phyloP scores from a whole-genome alignment of 1,140 invertebrate species.

The Achatina immaculata region DNA sequence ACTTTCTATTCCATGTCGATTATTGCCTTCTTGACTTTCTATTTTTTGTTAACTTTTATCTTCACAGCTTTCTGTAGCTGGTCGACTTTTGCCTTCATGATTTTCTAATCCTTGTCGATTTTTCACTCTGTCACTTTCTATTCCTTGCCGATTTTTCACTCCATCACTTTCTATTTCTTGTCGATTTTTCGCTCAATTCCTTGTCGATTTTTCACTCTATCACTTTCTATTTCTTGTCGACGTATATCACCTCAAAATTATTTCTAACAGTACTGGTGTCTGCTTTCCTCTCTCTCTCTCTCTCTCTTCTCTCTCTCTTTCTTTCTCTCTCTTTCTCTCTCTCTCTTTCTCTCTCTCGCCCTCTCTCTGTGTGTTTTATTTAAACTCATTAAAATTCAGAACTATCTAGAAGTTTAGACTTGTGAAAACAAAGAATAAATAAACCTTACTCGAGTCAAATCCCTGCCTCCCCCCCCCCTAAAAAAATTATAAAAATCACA shows the following conservation, averaged over 20 bases:
- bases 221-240: background rate
- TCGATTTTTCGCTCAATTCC: background rate
- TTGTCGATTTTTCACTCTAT: background rate
- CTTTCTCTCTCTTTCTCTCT: background rate
- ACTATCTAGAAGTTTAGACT: too few species aligned
- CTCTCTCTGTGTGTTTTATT: background rate
- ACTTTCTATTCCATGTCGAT: background rate
- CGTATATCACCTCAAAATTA: conserved; percentile 12
- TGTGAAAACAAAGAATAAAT: too few species aligned
- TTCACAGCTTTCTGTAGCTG: background rate
- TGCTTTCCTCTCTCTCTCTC: conserved; percentile 14
- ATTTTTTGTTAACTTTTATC: too few species aligned
- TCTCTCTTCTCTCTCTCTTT: background rate
- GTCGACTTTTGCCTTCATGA: background rate
- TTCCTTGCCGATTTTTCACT: background rate
- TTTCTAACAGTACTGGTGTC: background rate
- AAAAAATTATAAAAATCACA: too few species aligned
- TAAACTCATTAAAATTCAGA: background rate
- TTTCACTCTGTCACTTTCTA: background rate
- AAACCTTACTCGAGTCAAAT: too few species aligned
- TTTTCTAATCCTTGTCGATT: conserved; percentile 14
- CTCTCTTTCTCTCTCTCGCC: background rate
- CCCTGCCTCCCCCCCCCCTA: too few species aligned
- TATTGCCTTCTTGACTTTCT: background rate
- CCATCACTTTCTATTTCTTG: background rate